Conservation (phyloP, 2,888 invertebrate genomes). For the Patella caerulea region DNA sequence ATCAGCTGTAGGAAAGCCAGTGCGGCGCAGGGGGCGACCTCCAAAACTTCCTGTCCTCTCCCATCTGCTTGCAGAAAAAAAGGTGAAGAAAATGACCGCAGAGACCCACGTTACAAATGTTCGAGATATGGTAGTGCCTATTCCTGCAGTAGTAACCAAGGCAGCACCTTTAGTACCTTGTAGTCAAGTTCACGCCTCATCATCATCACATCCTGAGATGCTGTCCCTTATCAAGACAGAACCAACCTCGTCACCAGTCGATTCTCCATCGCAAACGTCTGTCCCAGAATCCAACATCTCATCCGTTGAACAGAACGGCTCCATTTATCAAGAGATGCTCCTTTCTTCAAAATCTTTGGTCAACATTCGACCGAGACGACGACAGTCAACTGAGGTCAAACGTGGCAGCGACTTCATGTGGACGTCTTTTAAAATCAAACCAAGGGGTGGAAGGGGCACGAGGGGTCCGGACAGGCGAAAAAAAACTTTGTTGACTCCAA, state of each 20-base stretch:
- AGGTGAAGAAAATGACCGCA: constrained; percentile 27
- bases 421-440: constrained; percentile 55
- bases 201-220: background rate
- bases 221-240: background rate
- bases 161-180: background rate
- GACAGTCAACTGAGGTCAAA: constrained; percentile 56
- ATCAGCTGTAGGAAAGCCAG: constrained; percentile 48
- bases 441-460: constrained; percentile 16
- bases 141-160: background rate
- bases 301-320: constrained; percentile 30
- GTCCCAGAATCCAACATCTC: constrained; percentile 35
- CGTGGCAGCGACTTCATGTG: constrained; percentile 56
- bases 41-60: constrained; percentile 58
- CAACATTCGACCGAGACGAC: constrained; percentile 52
- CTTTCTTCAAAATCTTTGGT: constrained; percentile 55
- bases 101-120: constrained; percentile 22
- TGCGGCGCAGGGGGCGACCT: constrained; percentile 54
- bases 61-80: constrained; percentile 48
- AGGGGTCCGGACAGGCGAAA: background rate
- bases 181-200: constrained; percentile 7
- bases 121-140: background rate
- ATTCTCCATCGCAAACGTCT: constrained; percentile 37
- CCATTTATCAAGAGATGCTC: constrained; percentile 60
- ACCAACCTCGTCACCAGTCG: background rate
- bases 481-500: background rate